phyloP scores from a whole-genome alignment of 2,888 invertebrate genomes.

The Ectropis crepuscularia region DNA sequence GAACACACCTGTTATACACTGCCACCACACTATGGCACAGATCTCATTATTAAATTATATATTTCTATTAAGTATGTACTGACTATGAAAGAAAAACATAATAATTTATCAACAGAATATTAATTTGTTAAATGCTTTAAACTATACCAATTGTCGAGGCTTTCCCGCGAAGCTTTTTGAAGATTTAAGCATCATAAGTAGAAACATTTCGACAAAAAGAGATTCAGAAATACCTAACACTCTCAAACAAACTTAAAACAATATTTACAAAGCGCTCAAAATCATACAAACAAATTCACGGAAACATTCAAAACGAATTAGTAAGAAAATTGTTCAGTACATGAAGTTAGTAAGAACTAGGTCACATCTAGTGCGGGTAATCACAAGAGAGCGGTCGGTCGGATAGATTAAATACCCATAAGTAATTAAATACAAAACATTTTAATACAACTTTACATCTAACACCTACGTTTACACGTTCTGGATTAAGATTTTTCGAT shows the following conservation, averaged over 20 bases:
- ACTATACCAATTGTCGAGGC: constrained; percentile 28
- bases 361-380: constrained; percentile 72
- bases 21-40: constrained; percentile 83
- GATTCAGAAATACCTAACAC: constrained; percentile 81
- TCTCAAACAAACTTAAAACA: constrained; percentile 79
- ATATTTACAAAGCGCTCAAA: constrained; percentile 82
- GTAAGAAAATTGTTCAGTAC: constrained; percentile 60
- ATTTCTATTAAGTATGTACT: constrained; percentile 57
- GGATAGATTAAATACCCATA: constrained; percentile 80
- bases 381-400: constrained; percentile 82
- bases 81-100: constrained; percentile 53
- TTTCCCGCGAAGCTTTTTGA: constrained; percentile 30
- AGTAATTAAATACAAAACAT: constrained; percentile 82
- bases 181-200: constrained; percentile 50
- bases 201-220: constrained; percentile 67
- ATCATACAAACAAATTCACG: constrained; percentile 73
- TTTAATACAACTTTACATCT: constrained; percentile 84
- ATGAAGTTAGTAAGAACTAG: constrained; percentile 65
- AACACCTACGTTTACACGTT: constrained; percentile 82
- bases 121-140: constrained; percentile 32
- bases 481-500: constrained; percentile 78
- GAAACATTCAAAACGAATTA: constrained; percentile 62
- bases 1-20: constrained; percentile 70
- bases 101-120: constrained; percentile 41
- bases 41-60: constrained; percentile 63